Evolutionary conservation across 2,888 invertebrate genomes (phyloP).

Genomic region (Octodonta nipae): DNA sequence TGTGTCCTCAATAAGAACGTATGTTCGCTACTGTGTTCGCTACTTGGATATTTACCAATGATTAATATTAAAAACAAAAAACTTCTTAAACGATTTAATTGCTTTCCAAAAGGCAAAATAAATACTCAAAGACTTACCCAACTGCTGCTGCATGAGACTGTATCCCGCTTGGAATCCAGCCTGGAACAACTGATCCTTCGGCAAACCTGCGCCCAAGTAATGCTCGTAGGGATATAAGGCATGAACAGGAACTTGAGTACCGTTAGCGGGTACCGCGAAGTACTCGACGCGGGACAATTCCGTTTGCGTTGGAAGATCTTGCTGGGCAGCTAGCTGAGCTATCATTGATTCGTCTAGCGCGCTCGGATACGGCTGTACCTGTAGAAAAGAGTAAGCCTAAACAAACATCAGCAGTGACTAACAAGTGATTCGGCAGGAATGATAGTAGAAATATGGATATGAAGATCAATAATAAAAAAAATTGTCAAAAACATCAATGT

Average conservation of each 20-base stretch:
- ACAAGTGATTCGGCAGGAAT: not conserved
- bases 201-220: slow-evolving; percentile 35
- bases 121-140: slow-evolving; percentile 18
- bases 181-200: slow-evolving; percentile 30
- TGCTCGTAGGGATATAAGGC: slow-evolving; percentile 34
- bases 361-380: slow-evolving; percentile 31
- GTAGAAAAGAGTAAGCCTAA: slow-evolving; percentile 14
- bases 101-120: not conserved
- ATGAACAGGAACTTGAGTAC: slow-evolving; percentile 30
- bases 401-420: too few species aligned
- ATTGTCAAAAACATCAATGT: too few species aligned
- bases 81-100: not conserved
- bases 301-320: slow-evolving; percentile 23
- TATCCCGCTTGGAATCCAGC: slow-evolving; percentile 36
- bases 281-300: slow-evolving; percentile 37
- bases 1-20: too few species aligned
- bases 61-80: not conserved
- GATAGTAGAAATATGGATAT: not conserved
- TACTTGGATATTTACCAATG: too few species aligned
- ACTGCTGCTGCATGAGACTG: slow-evolving; percentile 32
- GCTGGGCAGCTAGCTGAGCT: slow-evolving; percentile 32
- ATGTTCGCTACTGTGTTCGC: too few species aligned
- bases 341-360: slow-evolving; percentile 35
- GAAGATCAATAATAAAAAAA: too few species aligned
- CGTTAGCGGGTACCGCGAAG: slow-evolving; percentile 34